Evolutionary conservation across 2,888 invertebrate species (phyloP), one percentile per base, ranked within the genome.

Genomic region (Plutella xylostella): DNA sequence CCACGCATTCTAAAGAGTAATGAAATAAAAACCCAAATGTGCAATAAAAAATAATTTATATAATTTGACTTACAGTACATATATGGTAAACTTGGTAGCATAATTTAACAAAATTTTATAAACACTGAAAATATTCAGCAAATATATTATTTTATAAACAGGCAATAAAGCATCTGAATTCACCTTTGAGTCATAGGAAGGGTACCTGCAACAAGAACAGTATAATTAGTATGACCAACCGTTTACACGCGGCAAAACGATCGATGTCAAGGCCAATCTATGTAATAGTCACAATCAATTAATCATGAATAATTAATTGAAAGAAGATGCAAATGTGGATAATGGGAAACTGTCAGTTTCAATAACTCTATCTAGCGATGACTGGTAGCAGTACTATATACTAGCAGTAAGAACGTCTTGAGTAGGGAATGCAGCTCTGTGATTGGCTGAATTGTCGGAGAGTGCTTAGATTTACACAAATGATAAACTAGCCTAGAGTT

Each of bases 21-120:
- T 20, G 25, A 35, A 58, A 72, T 65, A 66, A 48, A 72, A 77
- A 77, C 64, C 55, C 63, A 56, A 51, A 48, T 57, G 48, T 72
- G 72, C 79, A 76, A 79, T 80, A 80, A 78, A 49, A 82, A 80
- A 80, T 80, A 80, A 78, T 80, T 79, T 79, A 79, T 80, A 79
- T 78, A 78, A 72, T 79, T 79, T 72, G 72, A 77, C 79, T 80
- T 79, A 80, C 61, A 69, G 63, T 78, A n/a, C n/a, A n/a, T n/a
- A n/a, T n/a, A 78, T 64, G 70, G 73, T 82, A 80, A 79, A 80
- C 77, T 80, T 66, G 76, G 71, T 79, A 77, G 79, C 82, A 73
- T 79, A 73, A 66, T 77, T 47, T 75, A 79, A 79, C 77, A 76
- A 79, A 80, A 76, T 72, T 63, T 72, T 73, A 76, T 72, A 75